A percentile compares a stretch with the other conserved stretches of the same genome.
These are phyloP conservation scores for Drosophila multiciliata DNA, from an alignment of 2,888 invertebrate genomes.

Conservation along the genomic window DNA sequence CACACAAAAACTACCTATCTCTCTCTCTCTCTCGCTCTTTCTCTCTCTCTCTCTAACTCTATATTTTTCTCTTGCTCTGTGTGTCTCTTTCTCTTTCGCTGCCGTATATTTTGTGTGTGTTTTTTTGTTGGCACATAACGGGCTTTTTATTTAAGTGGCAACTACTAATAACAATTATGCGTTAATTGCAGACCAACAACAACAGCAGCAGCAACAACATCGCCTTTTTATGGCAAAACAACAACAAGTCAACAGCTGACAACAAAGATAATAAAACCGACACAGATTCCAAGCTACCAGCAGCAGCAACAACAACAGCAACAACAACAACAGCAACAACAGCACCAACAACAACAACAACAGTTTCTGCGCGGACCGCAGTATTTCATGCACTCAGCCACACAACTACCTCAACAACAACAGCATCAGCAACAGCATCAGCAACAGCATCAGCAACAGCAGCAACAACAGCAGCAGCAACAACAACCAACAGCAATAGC, in stretches of 20 bases:
- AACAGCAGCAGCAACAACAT: constrained; percentile 10
- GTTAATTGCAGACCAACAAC: constrained; percentile 58
- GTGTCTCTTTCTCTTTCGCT: constrained; percentile 42
- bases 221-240: constrained; percentile 55
- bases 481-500: constrained; percentile 31
- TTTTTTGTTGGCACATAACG: constrained; percentile 34
- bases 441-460: constrained; percentile 44
- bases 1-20: constrained; percentile 6
- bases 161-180: constrained; percentile 15
- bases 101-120: constrained; percentile 48
- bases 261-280: constrained; percentile 75
- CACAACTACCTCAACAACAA: constrained; percentile 70
- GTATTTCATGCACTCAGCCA: constrained; percentile 74
- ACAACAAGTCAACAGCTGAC: constrained; percentile 62
- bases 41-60: constrained; percentile 18
- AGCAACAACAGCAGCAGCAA: constrained; percentile 48
- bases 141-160: neutral
- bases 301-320: constrained; percentile 58
- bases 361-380: constrained; percentile 55
- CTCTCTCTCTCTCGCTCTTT: constrained; percentile 16
- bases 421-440: constrained; percentile 50
- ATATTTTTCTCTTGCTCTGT: constrained; percentile 2
- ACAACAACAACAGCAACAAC: constrained; percentile 58
- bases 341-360: constrained; percentile 59
- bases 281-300: constrained; percentile 84